phyloP scores from a whole-genome alignment of 2,113 vertebrate genomes.

The Cyprichromis sp. region DNA sequence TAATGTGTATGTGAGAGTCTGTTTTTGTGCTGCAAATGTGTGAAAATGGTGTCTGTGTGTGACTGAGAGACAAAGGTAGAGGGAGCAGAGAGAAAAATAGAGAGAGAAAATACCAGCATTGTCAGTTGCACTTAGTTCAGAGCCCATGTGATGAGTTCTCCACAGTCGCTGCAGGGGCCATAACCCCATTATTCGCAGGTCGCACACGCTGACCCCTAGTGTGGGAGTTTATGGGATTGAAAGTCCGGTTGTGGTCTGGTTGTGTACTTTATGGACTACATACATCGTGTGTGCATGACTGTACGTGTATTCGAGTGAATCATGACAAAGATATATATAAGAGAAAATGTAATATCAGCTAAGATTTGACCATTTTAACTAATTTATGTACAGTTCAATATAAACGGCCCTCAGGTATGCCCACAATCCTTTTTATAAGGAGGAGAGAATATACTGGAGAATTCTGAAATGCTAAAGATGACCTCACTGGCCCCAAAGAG shows the following conservation, averaged over 20 bases:
- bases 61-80: neutral
- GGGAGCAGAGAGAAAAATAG: neutral
- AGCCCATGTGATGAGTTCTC: slow-evolving; percentile 23
- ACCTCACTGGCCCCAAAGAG: neutral
- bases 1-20: neutral
- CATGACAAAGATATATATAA: accelerated
- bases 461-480: neutral
- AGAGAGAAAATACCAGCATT: neutral
- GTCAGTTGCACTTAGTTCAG: slow-evolving; percentile 29
- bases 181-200: slow-evolving; percentile 24
- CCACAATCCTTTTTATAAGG: neutral
- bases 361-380: neutral
- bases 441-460: neutral
- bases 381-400: neutral
- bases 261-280: neutral
- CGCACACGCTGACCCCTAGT: neutral
- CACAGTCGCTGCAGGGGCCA: slow-evolving; percentile 2
- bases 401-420: neutral
- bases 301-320: neutral
- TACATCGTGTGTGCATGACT: neutral
- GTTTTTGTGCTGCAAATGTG: neutral
- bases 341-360: neutral
- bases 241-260: neutral
- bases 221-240: neutral
- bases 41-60: neutral